phyloP scores from a whole-genome alignment of 2,888 invertebrate genomes.

The Thecophora atra region DNA sequence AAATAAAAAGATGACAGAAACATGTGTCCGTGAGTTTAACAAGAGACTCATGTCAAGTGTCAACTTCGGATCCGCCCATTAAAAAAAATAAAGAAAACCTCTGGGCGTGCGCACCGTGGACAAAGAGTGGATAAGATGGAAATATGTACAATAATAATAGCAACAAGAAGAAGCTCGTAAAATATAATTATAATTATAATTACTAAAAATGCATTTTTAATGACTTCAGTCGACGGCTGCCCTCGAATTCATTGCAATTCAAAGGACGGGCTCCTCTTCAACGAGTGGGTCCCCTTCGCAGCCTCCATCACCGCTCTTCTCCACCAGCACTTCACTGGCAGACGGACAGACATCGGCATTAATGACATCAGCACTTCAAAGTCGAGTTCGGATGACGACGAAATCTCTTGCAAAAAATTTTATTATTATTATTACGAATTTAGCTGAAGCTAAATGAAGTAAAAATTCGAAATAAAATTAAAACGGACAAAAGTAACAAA shows the following conservation, averaged over 20 bases:
- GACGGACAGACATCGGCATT: constrained; percentile 1
- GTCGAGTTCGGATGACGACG: constrained; percentile 6
- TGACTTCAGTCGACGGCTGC: constrained; percentile 26
- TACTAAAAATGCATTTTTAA: constrained; percentile 36
- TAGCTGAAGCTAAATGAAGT: constrained; percentile 21
- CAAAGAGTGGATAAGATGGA: background rate
- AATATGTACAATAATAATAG: background rate
- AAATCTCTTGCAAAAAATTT: constrained; percentile 23
- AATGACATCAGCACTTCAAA: constrained; percentile 35
- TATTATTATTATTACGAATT: constrained; percentile 20
- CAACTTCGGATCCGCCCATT: background rate
- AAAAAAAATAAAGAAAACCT: background rate
- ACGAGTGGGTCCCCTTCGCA: background rate
- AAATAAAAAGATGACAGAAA: background rate
- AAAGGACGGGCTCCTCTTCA: background rate
- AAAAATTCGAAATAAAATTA: background rate
- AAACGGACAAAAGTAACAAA: background rate
- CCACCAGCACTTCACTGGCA: constrained; percentile 2
- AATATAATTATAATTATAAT: constrained; percentile 32
- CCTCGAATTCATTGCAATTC: constrained; percentile 10
- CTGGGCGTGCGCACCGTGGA: background rate
- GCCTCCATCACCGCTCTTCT: background rate
- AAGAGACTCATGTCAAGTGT: background rate
- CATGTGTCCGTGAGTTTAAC: background rate
- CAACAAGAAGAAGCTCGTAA: background rate